A percentile compares a stretch with the other conserved stretches of the same genome.
These are phyloP conservation scores for Vireo griseus DNA, from an alignment of 2,797 vertebrate species.

Conservation along the genomic window DNA sequence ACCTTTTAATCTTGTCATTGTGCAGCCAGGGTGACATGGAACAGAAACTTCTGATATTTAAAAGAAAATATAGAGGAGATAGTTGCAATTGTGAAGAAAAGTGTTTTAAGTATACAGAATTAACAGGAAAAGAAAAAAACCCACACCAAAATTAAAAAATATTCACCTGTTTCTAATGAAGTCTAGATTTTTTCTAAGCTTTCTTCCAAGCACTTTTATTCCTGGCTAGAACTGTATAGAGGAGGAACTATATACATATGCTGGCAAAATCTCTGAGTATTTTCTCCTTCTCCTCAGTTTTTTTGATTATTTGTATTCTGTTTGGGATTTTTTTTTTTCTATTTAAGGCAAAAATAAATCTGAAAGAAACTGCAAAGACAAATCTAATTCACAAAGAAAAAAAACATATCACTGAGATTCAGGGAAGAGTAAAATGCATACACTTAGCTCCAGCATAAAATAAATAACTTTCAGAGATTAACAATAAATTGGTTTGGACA, in stretches of 20 bases:
- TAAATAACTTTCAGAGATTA: background rate
- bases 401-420: background rate
- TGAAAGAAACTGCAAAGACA: background rate
- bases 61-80: background rate
- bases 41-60: background rate
- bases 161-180: background rate
- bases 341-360: background rate
- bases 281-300: background rate
- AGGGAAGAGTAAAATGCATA: background rate
- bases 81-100: background rate
- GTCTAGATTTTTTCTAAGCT: background rate
- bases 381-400: background rate
- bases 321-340: background rate
- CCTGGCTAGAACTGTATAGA: background rate
- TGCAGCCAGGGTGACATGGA: background rate
- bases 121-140: too few relatives aligned
- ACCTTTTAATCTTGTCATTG: background rate
- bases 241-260: background rate
- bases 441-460: background rate
- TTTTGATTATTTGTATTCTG: background rate
- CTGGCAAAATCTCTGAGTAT: background rate
- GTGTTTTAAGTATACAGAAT: background rate
- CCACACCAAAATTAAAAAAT: background rate
- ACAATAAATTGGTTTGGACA: background rate
- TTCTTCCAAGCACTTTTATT: background rate